phyloP scores from a whole-genome alignment of 1,140 invertebrate genomes.

The Zaprionus davidi region DNA sequence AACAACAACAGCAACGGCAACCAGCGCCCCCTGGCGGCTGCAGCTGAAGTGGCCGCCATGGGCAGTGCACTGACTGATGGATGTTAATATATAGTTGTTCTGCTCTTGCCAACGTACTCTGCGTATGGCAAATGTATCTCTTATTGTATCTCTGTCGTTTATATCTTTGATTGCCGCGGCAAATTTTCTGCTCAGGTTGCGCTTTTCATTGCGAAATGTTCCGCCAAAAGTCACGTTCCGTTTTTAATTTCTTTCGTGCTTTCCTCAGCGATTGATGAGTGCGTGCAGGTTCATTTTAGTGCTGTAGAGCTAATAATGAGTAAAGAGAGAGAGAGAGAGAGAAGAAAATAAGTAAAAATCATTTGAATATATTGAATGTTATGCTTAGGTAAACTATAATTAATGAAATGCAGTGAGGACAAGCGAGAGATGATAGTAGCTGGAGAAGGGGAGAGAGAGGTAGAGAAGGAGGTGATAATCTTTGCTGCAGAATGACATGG shows the following conservation, averaged over 20 bases:
- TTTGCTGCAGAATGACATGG: not conserved
- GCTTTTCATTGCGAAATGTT: conserved; percentile 61
- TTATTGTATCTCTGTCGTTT: conserved; percentile 34
- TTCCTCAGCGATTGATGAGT: conserved; percentile 12
- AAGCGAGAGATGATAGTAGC: not conserved
- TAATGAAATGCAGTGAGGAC: not conserved
- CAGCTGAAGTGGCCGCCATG: conserved; percentile 46
- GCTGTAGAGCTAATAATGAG: conserved; percentile 31
- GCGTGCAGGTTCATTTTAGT: conserved; percentile 55
- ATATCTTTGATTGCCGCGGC: conserved; percentile 64
- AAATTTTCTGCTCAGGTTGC: conserved; percentile 59
- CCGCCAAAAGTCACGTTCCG: conserved; percentile 73
- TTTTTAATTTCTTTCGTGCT: conserved; percentile 60
- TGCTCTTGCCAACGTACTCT: conserved; percentile 7
- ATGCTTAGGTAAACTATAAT: conserved; percentile 27
- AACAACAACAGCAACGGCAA: conserved; percentile 26
- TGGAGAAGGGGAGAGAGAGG: not conserved
- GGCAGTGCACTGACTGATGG: conserved; percentile 6
- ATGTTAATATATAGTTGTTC: conserved; percentile 17
- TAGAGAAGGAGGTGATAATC: not conserved
- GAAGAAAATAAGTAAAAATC: conserved; percentile 14
- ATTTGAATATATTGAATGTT: conserved; percentile 51
- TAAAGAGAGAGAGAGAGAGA: conserved; percentile 5
- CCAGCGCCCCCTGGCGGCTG: conserved; percentile 17
- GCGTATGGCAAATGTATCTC: not conserved